These are phyloP conservation scores for Coreoperca whiteheadi DNA, from an alignment of 2,113 vertebrate species.

Conservation along the genomic window DNA sequence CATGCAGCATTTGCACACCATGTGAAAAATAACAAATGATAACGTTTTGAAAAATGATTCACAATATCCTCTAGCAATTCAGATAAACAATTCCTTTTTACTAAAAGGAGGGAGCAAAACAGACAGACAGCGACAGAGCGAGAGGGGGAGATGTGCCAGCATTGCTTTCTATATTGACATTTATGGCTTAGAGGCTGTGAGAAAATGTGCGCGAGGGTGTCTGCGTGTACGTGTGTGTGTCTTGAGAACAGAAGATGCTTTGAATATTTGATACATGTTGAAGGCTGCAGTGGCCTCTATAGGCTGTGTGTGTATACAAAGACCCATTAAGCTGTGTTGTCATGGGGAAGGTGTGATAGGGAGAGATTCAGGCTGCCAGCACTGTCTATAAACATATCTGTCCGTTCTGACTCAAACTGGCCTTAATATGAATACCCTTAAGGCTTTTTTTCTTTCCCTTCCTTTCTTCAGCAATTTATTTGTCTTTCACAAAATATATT, in stretches of 20 bases:
- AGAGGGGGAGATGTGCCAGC: constrained; percentile 47
- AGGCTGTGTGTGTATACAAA: constrained; percentile 59
- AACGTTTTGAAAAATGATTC: constrained; percentile 74
- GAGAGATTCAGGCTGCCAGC: constrained; percentile 26
- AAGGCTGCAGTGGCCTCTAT: constrained; percentile 69
- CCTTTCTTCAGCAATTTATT: constrained; percentile 32
- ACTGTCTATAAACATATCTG: constrained; percentile 31
- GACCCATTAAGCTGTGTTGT: constrained; percentile 45
- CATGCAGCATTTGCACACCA: constrained; percentile 68
- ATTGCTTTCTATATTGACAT: constrained; percentile 54
- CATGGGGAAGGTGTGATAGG: constrained; percentile 38
- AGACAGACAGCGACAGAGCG: constrained; percentile 41
- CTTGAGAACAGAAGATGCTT: constrained; percentile 45
- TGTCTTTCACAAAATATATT: constrained; percentile 47
- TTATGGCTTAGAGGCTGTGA: constrained; percentile 50
- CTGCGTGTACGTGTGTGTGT: constrained; percentile 17
- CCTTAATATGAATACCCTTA: constrained; percentile 14
- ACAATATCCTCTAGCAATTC: constrained; percentile 73
- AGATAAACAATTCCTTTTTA: constrained; percentile 73
- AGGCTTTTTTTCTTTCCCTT: constrained; percentile 7
- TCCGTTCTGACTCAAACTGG: constrained; percentile 36
- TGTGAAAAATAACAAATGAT: constrained; percentile 75
- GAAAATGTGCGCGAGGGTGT: constrained; percentile 30
- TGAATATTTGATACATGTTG: constrained; percentile 64
- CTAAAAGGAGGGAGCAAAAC: constrained; percentile 48